Base-by-base conservation (phyloP, 2,888 invertebrate genomes). In the Orthosia incerta region DNA sequence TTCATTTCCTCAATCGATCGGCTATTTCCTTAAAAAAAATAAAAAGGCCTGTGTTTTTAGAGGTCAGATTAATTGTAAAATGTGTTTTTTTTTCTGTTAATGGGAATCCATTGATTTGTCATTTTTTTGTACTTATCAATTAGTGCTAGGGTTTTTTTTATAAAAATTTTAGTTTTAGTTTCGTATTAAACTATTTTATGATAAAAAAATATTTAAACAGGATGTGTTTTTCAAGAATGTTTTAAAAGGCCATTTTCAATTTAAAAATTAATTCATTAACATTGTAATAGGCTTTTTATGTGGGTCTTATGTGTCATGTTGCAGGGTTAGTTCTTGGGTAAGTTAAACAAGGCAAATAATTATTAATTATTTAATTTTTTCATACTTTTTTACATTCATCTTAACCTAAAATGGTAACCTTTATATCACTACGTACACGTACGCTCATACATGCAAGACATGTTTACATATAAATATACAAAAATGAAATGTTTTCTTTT, bases 381-480 rank as follows among this genome's bases (percentile, higher is more conserved):
- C 91, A 89, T 93, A 91, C 91, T 89, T 93, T 93, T 92, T 94
- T 95, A 95, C 93, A 94, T 91, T 94, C 93, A 86, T 91, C 95
- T 95, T 95, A 95, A 91, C 90, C 94, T 94, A 94, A 87, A 91
- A 89, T 95, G 96, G 95, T 95, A 96, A 95, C 95, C 89, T 93
- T 94, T 93, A 91, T 93, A 95, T 96, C 95, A 96, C 95, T 94
- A 93, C 90, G 93, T 93, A 94, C 94, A 92, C 91, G 93, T 93
- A 94, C 94, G 93, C 90, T 88, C 94, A 92, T 91, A 93, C 94
- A 94, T 93, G 92, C 93, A 94, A 93, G 91, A 93, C 91, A 93
- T 92, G 92, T 91, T 91, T 91, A 90, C 91, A 93, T 94, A 95
- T 94, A 95, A 95, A 90, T 88, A 86, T 86, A 93, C 90, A 94